phyloP scores from a whole-genome alignment of 2,113 vertebrate genomes.

The Bombycilla garrulus region DNA sequence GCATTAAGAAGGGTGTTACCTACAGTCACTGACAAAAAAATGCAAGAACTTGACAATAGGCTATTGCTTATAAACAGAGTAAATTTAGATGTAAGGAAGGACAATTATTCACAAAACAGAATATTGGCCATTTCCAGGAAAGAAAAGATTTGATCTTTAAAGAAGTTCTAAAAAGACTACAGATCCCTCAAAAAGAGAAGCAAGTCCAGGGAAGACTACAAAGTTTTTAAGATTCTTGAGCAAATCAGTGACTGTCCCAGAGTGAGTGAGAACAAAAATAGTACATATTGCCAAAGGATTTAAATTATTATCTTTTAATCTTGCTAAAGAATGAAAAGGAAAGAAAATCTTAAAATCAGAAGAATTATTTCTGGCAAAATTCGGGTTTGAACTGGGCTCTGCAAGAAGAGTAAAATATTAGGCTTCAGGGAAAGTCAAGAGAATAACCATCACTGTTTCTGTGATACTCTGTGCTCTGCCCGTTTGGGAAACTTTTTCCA shows the following conservation, averaged over 20 bases:
- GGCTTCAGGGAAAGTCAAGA: background rate
- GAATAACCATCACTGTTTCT: background rate
- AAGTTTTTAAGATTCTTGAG: background rate
- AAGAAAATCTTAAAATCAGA: background rate
- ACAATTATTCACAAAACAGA: background rate
- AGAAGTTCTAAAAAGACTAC: background rate
- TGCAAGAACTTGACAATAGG: background rate
- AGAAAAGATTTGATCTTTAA: background rate
- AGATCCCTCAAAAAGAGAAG: background rate
- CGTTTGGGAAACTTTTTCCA: background rate
- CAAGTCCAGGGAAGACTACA: background rate
- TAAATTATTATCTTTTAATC: background rate
- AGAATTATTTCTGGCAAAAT: background rate
- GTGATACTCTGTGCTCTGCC: background rate
- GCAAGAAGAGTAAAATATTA: background rate
- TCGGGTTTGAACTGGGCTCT: background rate
- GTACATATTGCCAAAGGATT: background rate
- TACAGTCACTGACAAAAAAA: background rate
- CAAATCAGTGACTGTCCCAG: background rate
- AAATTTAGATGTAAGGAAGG: background rate
- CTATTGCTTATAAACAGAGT: background rate
- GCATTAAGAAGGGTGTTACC: background rate
- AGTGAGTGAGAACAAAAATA: background rate
- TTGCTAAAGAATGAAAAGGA: background rate
- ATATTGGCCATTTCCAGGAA: background rate